A percentile compares a stretch with the other conserved stretches of the same genome.
Conservation (phyloP, 2,888 invertebrate genomes). For the Xestia rhomboidea region DNA sequence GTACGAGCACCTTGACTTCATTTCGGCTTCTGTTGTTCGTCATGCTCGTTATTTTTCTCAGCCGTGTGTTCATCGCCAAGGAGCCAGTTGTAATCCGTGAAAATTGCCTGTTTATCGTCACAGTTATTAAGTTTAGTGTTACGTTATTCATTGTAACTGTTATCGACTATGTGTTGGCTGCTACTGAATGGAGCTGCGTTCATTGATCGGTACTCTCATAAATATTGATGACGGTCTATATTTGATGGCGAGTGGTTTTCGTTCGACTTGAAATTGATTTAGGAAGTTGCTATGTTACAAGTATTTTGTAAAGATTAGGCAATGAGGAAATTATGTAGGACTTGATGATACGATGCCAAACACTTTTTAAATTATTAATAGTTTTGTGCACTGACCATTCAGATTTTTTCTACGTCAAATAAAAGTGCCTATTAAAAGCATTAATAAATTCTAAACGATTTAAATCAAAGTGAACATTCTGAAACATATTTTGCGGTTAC, state of each 20-base stretch:
- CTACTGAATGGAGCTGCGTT: conserved; percentile 63
- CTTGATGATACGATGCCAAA: not conserved
- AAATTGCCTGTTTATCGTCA: conserved; percentile 79
- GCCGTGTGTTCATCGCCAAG: conserved; percentile 69
- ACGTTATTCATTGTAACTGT: conserved; percentile 65
- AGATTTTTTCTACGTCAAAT: not conserved
- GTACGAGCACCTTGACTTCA: not conserved
- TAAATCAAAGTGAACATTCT: too few relatives aligned
- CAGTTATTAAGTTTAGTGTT: conserved; percentile 72
- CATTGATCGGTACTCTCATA: conserved; percentile 58
- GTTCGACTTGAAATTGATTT: conserved; percentile 6
- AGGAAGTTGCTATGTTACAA: not conserved
- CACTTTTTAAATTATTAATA: too few relatives aligned
- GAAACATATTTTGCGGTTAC: not conserved
- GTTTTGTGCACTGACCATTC: not conserved
- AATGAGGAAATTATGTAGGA: not conserved
- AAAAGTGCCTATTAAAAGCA: too few relatives aligned
- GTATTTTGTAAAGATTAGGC: not conserved
- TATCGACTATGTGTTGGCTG: conserved; percentile 60
- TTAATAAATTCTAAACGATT: not conserved
- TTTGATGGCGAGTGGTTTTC: not conserved
- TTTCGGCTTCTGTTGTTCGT: not conserved
- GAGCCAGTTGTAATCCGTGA: conserved; percentile 77
- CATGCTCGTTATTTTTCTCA: conserved; percentile 30
- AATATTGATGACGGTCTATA: conserved; percentile 49